Conservation (phyloP, 2,888 invertebrate genomes). For the Bombylius discolor region DNA sequence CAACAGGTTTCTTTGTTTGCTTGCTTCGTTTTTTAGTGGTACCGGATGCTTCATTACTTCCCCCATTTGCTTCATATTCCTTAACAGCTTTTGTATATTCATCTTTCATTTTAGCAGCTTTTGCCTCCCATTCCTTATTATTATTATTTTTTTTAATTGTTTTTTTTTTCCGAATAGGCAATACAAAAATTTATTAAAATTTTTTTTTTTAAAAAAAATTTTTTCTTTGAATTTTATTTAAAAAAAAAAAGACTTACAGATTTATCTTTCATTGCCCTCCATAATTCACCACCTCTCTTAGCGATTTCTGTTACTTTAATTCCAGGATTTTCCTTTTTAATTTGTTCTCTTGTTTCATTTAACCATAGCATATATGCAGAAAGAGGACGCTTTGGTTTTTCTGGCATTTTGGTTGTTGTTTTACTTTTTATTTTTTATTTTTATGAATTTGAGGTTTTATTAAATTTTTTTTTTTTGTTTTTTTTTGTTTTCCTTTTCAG, state of each 20-base stretch:
- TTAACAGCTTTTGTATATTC: slow-evolving; percentile 79
- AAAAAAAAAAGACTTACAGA: slow-evolving; percentile 42
- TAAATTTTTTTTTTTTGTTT: neutral
- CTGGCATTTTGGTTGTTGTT: slow-evolving; percentile 49
- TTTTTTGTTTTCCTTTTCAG: neutral
- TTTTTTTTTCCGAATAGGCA: neutral
- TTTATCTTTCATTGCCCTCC: slow-evolving; percentile 79
- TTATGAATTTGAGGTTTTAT: neutral
- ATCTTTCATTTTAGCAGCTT: slow-evolving; percentile 77
- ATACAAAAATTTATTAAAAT: neutral
- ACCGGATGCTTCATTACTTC: slow-evolving; percentile 36
- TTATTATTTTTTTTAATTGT: neutral
- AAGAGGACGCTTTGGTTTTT: slow-evolving; percentile 82
- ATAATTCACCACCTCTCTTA: slow-evolving; percentile 86
- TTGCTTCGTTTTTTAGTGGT: slow-evolving; percentile 43
- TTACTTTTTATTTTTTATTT: slow-evolving; percentile 4
- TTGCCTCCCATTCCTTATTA: slow-evolving; percentile 75
- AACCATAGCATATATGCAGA: slow-evolving; percentile 93
- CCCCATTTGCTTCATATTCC: slow-evolving; percentile 73
- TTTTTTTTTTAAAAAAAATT: neutral
- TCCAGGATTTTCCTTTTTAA: slow-evolving; percentile 79
- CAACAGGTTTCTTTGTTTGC: slow-evolving; percentile 37
- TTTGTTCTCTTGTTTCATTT: slow-evolving; percentile 68
- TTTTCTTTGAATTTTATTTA: neutral
- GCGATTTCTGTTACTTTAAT: slow-evolving; percentile 81